A percentile compares a stretch with the other conserved stretches of the same genome.
Conservation (phyloP, 2,797 vertebrate genomes). For the Apogon talboti region DNA sequence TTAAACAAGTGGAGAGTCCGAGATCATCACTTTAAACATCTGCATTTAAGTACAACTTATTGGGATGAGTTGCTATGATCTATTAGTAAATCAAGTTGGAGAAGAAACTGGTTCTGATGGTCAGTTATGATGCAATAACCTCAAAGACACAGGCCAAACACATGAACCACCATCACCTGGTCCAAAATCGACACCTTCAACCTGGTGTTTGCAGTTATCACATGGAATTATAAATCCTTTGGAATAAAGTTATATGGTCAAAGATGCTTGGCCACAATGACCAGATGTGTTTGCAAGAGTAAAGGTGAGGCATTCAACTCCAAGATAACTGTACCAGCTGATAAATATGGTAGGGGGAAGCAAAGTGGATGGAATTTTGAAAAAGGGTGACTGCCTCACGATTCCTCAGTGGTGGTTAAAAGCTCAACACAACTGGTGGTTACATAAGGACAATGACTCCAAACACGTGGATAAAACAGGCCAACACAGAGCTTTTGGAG, state of each 20-base stretch:
- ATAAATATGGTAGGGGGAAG: background rate
- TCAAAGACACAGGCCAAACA: too few species aligned
- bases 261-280: constrained; percentile 2
- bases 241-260: background rate
- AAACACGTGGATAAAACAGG: background rate
- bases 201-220: too few species aligned
- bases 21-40: too few species aligned
- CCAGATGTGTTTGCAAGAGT: background rate
- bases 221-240: too few species aligned
- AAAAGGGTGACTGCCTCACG: background rate
- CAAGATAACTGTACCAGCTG: background rate
- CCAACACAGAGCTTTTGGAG: background rate
- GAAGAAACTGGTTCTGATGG: too few species aligned
- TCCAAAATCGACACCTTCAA: too few species aligned
- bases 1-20: too few species aligned
- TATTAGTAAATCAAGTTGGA: too few species aligned
- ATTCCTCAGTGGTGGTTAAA: background rate
- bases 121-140: too few species aligned
- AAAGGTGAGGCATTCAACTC: background rate
- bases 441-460: background rate
- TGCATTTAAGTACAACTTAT: too few species aligned
- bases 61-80: too few species aligned
- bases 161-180: too few species aligned
- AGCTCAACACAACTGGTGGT: background rate
- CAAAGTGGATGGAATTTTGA: background rate